Conservation (phyloP, 2,888 invertebrate species). For the Drosophila limbata region DNA sequence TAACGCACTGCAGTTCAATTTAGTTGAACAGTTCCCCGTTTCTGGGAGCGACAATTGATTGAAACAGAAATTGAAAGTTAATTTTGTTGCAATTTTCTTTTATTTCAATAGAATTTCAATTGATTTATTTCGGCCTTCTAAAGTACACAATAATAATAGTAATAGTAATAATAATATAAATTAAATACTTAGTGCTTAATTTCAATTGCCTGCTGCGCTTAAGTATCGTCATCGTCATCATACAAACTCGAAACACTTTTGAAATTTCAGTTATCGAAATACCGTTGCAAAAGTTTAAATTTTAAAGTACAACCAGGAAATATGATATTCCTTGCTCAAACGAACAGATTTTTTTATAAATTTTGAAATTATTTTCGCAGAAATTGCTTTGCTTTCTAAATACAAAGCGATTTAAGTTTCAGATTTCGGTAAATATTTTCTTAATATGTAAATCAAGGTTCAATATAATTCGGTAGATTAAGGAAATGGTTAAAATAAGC, state of each 20-base stretch:
- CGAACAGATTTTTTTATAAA: neutral
- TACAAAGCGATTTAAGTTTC: neutral
- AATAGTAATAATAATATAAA: slow-evolving; percentile 62
- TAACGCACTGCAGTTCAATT: slow-evolving; percentile 79
- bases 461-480: too few relatives aligned
- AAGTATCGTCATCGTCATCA: slow-evolving; percentile 60
- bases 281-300: slow-evolving; percentile 29
- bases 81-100: slow-evolving; percentile 40
- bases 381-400: too few relatives aligned
- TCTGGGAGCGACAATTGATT: neutral
- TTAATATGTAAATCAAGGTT: neutral
- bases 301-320: neutral
- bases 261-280: slow-evolving; percentile 20
- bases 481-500: too few relatives aligned
- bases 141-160: slow-evolving; percentile 62
- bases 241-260: slow-evolving; percentile 43
- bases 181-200: slow-evolving; percentile 75
- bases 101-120: slow-evolving; percentile 68
- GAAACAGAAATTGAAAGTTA: slow-evolving; percentile 19
- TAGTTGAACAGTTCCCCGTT: slow-evolving; percentile 26
- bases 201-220: slow-evolving; percentile 71
- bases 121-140: slow-evolving; percentile 55
- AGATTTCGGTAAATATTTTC: neutral
- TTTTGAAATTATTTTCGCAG: too few relatives aligned
- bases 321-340: neutral